Evolutionary conservation across 2,113 vertebrate species (phyloP), one percentile per base, ranked within the genome.

Genomic region (Anguilla japonica): DNA sequence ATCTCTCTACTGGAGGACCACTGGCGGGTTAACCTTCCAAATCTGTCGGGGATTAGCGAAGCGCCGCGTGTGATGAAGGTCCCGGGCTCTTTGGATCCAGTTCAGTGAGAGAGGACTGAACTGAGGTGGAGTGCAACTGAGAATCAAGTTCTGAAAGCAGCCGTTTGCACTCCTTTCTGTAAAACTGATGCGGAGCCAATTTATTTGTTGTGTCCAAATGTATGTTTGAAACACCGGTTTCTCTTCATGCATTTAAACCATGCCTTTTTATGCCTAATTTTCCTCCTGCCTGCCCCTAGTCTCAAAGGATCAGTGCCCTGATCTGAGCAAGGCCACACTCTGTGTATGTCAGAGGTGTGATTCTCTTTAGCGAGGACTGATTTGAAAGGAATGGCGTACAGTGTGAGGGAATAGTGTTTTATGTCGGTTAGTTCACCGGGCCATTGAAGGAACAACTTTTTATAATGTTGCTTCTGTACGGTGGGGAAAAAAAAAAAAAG

Each of bases 351-450:
- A 86, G 88, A 88, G 85, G 82, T 83, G 89, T 89, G 84, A 84
- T 84, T 89, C 88, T 86, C 88, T 91, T 92, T 91, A 92, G 91
- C 93, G 89, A 88, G 89, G 88, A 89, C 93, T 92, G 90, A 89
- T 92, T 88, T 88, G 83, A 87, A 84, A 87, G 81, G 81, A 75
- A 53, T 56, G 26, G 40, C 75, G 80, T 18, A 46, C 41, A 91
- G 88, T 87, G 85, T 81, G 87, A 88, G 89, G 90, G 89, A 85
- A 84, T 87, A 81, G 87, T 91, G 22, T 79, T 80, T 85, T 85
- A 39, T 26, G 46, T 15, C 2, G 29, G 43, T 71, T 40, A 60
- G 75, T 43, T 63, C 63, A 34, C 39, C 20, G 7, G 78, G 41
- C 11, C 41, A 26, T 43, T 41, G 40, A 46, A 43, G 20, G 26